Evolutionary conservation across 1,140 invertebrate species (phyloP), one percentile per base, ranked within the genome.

Genomic region (Euura saliciscinereae): DNA sequence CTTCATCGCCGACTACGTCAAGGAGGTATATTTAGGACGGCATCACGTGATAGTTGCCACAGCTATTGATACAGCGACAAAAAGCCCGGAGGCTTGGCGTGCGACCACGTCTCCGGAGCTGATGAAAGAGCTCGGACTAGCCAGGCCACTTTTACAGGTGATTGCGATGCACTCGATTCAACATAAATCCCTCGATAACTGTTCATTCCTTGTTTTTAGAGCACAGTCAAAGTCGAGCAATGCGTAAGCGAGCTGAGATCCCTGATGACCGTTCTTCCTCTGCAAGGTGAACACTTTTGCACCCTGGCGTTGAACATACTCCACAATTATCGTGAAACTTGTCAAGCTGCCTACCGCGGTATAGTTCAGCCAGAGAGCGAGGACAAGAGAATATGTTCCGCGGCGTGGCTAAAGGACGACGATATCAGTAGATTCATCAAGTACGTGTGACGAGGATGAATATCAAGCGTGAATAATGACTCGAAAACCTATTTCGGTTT

Each of bases 341-440:
- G 94, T 80, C 90, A 93, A 77, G 89, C 90, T 3, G 93, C 93
- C 5, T 96, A 96, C 84, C 88, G 90, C 69, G 91, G 92, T 71
- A 94, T 95, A 72, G 94, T 95, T 2, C 94, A 94, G 80, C 91
- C 93, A n/a, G 93, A 94, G 75, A 90, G 92, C 0, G 93, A 95
- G 79, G 94, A 96, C 78, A 92, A 93, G 77, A 86, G 92, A 69
- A 92, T 97, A 45, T 93, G 96, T 73, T 97, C 95, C 80, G 94
- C 96, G 5, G 92, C 93, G 44, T 98, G 97, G 97, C 90, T 97
- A 2, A 96, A 96, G 76, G 97, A 99, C 86, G 95, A 97, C 76
- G 97, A 99, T 83, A 98, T 99, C 71, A 96, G 93, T 84, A 87
- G 96, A 74, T 96, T 97, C 86, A 90, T 96, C 74, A 95, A 95